These are phyloP conservation scores for Cyrtorhinus lividipennis DNA, from an alignment of 1,140 invertebrate genomes.

Conservation along the genomic window DNA sequence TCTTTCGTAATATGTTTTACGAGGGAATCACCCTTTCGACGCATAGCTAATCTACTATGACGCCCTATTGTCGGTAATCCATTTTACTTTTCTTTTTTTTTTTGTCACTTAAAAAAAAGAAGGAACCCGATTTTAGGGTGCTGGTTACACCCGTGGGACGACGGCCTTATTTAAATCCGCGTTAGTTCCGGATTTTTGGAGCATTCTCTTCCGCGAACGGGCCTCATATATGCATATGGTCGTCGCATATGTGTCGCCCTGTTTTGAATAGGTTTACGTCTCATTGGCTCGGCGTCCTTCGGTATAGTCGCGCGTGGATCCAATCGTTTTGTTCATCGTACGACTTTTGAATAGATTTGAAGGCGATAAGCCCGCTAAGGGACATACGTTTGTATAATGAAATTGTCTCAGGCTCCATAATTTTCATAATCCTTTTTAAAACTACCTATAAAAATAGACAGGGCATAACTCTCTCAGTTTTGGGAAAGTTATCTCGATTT, in stretches of 20 bases:
- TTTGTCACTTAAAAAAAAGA: not conserved
- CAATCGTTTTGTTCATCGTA: not conserved
- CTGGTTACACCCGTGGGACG: not conserved
- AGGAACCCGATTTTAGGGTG: not conserved
- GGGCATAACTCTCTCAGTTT: too few species aligned
- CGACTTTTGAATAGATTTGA: not conserved
- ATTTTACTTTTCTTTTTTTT: not conserved
- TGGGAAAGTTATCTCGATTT: too few species aligned
- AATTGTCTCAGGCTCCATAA: too few species aligned
- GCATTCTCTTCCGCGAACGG: not conserved
- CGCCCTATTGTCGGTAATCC: not conserved
- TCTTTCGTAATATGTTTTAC: not conserved
- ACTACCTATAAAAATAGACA: too few species aligned
- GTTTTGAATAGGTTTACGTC: not conserved
- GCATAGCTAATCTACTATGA: not conserved
- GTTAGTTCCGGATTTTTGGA: constrained; percentile 1
- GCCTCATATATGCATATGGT: constrained; percentile 1
- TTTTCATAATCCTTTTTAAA: too few species aligned
- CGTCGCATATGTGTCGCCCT: not conserved
- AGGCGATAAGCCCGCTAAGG: too few species aligned
- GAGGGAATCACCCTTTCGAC: not conserved
- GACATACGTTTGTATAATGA: too few species aligned
- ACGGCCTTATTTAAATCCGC: constrained; percentile 10
- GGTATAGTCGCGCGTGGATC: not conserved
- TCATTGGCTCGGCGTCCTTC: not conserved